These are phyloP conservation scores for Leptonema lineaticorne DNA, from an alignment of 1,140 invertebrate genomes.

Conservation along the genomic window DNA sequence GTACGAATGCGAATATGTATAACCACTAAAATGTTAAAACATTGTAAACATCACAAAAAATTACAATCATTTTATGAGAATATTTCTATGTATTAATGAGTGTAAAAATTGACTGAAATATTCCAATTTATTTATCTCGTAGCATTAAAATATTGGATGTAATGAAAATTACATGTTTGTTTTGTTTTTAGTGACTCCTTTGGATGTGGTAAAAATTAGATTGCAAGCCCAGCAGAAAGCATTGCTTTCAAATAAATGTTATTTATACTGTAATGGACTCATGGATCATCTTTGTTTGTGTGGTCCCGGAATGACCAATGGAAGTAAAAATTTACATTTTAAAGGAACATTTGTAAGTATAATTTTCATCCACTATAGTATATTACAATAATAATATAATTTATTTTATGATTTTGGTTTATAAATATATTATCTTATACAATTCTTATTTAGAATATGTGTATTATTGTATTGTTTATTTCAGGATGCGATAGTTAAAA, in stretches of 20 bases:
- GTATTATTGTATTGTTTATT: neutral
- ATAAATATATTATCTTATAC: neutral
- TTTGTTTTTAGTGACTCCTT: conserved; percentile 83
- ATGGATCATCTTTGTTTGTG: conserved; percentile 99
- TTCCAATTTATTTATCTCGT: neutral
- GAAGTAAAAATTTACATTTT: conserved; percentile 73
- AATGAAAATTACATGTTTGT: no score
- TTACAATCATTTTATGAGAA: neutral
- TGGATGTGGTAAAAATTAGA: conserved; percentile 98
- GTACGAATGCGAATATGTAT: no score
- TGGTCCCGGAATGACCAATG: conserved; percentile 58
- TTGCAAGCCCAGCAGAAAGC: conserved; percentile 92
- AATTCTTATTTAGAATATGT: neutral
- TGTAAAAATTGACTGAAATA: neutral
- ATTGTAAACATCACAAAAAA: neutral
- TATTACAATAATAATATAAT: no score
- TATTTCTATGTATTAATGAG: neutral
- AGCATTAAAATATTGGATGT: no score
- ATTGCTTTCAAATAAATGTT: conserved; percentile 83
- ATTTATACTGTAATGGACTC: conserved; percentile 96
- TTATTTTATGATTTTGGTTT: neutral
- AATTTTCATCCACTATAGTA: neutral
- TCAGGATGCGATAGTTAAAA: conserved; percentile 95
- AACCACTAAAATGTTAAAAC: no score
- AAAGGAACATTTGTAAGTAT: conserved; percentile 83